Conservation (phyloP, 2,113 vertebrate genomes). For the Prionailurus viverrinus region DNA sequence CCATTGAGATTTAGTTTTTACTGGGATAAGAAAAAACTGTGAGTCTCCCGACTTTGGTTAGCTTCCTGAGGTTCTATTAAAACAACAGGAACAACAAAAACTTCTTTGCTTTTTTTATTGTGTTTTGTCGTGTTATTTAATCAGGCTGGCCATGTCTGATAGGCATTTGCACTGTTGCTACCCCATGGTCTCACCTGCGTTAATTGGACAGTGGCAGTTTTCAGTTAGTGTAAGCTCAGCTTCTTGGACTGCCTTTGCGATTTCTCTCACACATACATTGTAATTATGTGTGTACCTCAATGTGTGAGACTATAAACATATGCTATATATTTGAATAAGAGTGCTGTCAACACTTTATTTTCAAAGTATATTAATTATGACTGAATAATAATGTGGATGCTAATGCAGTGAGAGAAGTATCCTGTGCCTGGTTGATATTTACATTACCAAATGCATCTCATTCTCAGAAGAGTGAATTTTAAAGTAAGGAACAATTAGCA, state of each 20-base stretch:
- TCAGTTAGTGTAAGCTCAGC: constrained; percentile 26
- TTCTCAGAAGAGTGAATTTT: constrained; percentile 67
- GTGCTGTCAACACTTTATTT: constrained; percentile 82
- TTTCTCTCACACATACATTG: constrained; percentile 73
- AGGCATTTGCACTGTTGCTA: constrained; percentile 19
- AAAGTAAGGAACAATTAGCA: constrained; percentile 73
- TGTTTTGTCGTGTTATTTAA: constrained; percentile 27
- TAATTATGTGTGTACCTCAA: constrained; percentile 80
- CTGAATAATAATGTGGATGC: constrained; percentile 75
- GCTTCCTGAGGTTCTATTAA: background rate
- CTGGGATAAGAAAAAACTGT: background rate
- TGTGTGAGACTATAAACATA: constrained; percentile 82
- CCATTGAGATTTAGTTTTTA: background rate
- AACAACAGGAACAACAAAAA: constrained; percentile 7
- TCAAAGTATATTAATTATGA: constrained; percentile 74
- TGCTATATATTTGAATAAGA: constrained; percentile 75
- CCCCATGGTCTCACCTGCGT: constrained; percentile 19
- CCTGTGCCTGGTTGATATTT: constrained; percentile 60
- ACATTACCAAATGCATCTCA: constrained; percentile 52
- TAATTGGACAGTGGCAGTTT: constrained; percentile 71
- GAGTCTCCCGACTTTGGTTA: background rate
- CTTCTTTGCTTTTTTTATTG: background rate
- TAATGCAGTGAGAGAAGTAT: constrained; percentile 36
- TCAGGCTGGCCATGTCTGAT: constrained; percentile 7
- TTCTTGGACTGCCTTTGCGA: constrained; percentile 53